Percentiles rank a stretch among this genome's conserved stretches.
These are phyloP conservation scores for Drosophila maculinotata DNA, from an alignment of 2,888 invertebrate genomes.

Conservation along the genomic window DNA sequence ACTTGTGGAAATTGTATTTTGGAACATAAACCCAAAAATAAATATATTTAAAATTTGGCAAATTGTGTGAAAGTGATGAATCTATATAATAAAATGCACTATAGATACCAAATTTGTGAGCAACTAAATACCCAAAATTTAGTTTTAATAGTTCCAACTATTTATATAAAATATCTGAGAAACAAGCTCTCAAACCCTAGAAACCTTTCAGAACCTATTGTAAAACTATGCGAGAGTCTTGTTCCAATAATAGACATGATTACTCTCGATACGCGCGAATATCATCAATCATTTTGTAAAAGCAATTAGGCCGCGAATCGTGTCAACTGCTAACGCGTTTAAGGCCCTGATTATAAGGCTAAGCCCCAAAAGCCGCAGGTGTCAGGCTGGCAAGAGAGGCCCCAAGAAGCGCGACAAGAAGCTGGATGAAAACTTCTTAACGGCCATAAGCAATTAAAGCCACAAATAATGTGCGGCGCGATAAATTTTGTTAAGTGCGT, in stretches of 20 bases:
- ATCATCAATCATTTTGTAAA: conserved; percentile 64
- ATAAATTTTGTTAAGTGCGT: conserved; percentile 82
- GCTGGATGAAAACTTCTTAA: conserved; percentile 61
- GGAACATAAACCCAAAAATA: too few species aligned
- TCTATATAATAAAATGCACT: too few species aligned
- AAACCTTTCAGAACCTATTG: background rate
- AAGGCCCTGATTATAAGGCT: conserved; percentile 55
- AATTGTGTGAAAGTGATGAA: too few species aligned
- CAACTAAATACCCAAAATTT: too few species aligned
- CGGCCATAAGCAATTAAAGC: conserved; percentile 74
- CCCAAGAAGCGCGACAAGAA: conserved; percentile 55
- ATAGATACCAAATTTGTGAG: too few species aligned
- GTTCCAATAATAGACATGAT: conserved; percentile 34
- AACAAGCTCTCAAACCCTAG: too few species aligned
- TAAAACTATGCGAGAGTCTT: conserved; percentile 1
- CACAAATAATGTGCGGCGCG: conserved; percentile 76
- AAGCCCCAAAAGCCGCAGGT: conserved; percentile 42
- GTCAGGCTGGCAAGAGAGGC: conserved; percentile 10
- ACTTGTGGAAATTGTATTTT: too few species aligned
- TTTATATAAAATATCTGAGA: too few species aligned
- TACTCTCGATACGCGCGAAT: conserved; percentile 20
- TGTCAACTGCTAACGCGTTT: conserved; percentile 66
- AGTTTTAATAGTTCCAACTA: too few species aligned
- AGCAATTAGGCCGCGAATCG: conserved; percentile 70
- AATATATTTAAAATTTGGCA: too few species aligned